Conservation (phyloP, 2,797 vertebrate genomes). For the Sternarchorhynchus goeldii region DNA sequence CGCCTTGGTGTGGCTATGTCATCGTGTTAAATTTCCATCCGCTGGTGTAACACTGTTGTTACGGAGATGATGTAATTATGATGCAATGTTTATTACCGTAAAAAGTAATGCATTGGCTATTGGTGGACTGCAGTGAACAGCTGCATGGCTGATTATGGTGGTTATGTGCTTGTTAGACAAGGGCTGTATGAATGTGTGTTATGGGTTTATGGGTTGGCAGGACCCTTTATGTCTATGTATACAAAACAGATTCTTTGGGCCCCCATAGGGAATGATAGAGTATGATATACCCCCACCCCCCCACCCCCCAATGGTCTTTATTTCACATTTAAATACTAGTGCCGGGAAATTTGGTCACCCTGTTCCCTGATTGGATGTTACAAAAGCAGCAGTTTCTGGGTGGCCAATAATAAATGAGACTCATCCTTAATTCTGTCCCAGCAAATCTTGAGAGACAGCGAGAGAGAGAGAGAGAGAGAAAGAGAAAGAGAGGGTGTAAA, state of each 20-base stretch:
- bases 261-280: too few species aligned
- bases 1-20: conserved; percentile 21
- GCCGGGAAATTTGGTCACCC: conserved; percentile 51
- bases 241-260: too few species aligned
- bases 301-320: too few species aligned
- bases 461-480: conserved; percentile 2
- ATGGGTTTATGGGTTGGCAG: not conserved
- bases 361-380: conserved; percentile 59
- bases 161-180: not conserved
- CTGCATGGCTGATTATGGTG: conserved; percentile 3
- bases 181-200: not conserved
- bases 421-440: conserved; percentile 24
- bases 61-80: conserved; percentile 30
- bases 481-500: conserved; percentile 19
- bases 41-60: not conserved
- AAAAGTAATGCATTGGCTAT: conserved; percentile 19
- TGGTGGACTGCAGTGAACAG: conserved; percentile 18
- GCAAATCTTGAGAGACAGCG: not conserved
- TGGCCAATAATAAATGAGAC: conserved; percentile 51
- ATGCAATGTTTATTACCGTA: conserved; percentile 37
- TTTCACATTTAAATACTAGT: conserved; percentile 39
- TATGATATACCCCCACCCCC: too few species aligned
- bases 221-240: not conserved
- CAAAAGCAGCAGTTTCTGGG: conserved; percentile 53
- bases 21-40: conserved; percentile 23